A percentile compares a stretch with the other conserved stretches of the same genome.
Conservation (phyloP, 2,797 vertebrate genomes). For the Coccyzus lansbergi region DNA sequence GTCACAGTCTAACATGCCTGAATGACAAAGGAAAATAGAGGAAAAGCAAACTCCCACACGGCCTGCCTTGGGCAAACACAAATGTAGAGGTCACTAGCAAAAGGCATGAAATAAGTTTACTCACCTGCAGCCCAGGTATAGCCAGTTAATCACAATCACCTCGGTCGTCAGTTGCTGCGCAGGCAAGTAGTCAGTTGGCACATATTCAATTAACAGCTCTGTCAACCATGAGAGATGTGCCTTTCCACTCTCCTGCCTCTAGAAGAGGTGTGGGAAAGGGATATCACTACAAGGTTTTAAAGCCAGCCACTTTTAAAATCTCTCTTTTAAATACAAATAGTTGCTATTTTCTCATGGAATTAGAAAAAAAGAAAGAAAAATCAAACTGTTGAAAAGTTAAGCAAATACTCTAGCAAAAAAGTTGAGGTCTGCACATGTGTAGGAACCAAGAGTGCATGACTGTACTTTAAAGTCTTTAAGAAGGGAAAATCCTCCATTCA, state of each 20-base stretch:
- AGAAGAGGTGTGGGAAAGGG: not conserved
- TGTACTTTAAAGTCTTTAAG: not conserved
- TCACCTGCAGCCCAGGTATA: not conserved
- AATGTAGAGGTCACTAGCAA: not conserved
- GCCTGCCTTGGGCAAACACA: not conserved
- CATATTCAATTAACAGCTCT: not conserved
- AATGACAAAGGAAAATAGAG: not conserved
- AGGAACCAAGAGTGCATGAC: not conserved
- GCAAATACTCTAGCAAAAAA: not conserved
- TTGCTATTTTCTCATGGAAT: not conserved
- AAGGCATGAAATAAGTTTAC: conserved; percentile 3
- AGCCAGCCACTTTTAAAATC: not conserved
- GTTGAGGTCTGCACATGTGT: not conserved
- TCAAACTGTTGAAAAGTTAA: not conserved
- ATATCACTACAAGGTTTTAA: not conserved
- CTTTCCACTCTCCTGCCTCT: not conserved
- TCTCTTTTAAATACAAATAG: not conserved
- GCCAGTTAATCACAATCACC: not conserved
- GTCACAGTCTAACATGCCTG: not conserved
- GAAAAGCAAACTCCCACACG: conserved; percentile 13
- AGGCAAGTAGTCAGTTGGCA: not conserved
- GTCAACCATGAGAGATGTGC: not conserved
- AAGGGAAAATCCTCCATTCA: not conserved
- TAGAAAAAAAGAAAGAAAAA: not conserved
- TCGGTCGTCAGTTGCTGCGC: not conserved